Percentiles rank a stretch among this genome's conserved stretches.
phyloP scores from a whole-genome alignment of 2,113 vertebrate genomes.

The Colius striatus region DNA sequence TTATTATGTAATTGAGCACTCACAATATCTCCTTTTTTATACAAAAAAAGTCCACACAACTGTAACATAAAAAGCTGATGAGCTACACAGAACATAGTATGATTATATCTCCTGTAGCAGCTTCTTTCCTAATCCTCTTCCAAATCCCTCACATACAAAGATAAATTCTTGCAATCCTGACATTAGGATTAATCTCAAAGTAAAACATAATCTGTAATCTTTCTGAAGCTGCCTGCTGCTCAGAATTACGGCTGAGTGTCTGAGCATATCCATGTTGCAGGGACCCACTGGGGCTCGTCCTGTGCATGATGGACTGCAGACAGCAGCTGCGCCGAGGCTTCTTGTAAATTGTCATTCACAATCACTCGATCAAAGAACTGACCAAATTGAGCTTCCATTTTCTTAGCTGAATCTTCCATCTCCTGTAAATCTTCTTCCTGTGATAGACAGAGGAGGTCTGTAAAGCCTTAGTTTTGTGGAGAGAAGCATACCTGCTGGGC shows the following conservation, averaged over 20 bases:
- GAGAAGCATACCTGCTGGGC: neutral
- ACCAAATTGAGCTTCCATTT: conserved; percentile 87
- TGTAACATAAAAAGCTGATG: conserved; percentile 30
- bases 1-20: conserved; percentile 40
- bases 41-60: conserved; percentile 52
- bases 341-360: conserved; percentile 87
- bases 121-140: conserved; percentile 56
- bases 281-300: conserved; percentile 93
- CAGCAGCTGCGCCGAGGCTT: conserved; percentile 84
- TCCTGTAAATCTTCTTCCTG: conserved; percentile 95
- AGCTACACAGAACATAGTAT: neutral
- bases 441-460: neutral
- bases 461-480: neutral
- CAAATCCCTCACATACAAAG: conserved; percentile 51
- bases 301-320: conserved; percentile 83
- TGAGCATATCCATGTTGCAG: conserved; percentile 87
- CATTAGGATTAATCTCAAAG: conserved; percentile 59
- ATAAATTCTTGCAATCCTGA: conserved; percentile 59
- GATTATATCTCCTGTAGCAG: neutral
- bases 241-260: conserved; percentile 69
- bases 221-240: conserved; percentile 38
- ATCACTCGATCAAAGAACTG: conserved; percentile 93
- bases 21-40: neutral
- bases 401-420: conserved; percentile 86
- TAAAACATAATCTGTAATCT: conserved; percentile 57